These are phyloP conservation scores for Celastrina argiolus DNA, from an alignment of 2,888 invertebrate genomes.

Conservation along the genomic window DNA sequence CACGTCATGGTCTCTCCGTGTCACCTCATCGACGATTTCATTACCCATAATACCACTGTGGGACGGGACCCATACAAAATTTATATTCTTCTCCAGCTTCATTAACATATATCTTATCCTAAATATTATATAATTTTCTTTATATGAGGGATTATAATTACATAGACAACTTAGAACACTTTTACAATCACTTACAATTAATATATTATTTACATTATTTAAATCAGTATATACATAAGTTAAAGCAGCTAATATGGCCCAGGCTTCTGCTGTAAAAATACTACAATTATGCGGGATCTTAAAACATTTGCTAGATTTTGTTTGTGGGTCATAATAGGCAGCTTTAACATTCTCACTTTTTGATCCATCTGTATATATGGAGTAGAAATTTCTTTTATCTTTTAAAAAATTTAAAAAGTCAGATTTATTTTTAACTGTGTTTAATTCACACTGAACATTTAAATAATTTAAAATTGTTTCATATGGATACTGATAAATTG, in stretches of 20 bases:
- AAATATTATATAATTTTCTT: conserved; percentile 24
- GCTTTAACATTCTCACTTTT: conserved; percentile 20
- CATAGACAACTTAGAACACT: too few species aligned
- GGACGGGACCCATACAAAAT: conserved; percentile 24
- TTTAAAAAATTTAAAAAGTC: background rate
- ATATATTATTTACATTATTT: too few species aligned
- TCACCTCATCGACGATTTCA: conserved; percentile 25
- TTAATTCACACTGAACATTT: background rate
- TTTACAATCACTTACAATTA: too few species aligned
- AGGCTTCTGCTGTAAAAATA: too few species aligned
- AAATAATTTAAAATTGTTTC: background rate
- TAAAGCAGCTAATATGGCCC: too few species aligned
- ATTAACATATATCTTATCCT: conserved; percentile 16
- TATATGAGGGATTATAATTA: too few species aligned
- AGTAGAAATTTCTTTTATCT: background rate
- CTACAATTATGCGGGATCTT: too few species aligned
- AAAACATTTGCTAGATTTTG: too few species aligned
- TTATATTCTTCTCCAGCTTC: background rate
- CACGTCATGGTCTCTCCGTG: background rate
- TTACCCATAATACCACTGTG: conserved; percentile 24
- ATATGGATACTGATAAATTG: background rate
- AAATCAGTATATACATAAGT: too few species aligned
- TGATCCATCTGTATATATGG: background rate
- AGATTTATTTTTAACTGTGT: background rate
- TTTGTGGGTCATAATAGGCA: conserved; percentile 23